These are phyloP conservation scores for Speoplatyrhinus poulsoni DNA, from an alignment of 2,113 vertebrate species.

Conservation along the genomic window DNA sequence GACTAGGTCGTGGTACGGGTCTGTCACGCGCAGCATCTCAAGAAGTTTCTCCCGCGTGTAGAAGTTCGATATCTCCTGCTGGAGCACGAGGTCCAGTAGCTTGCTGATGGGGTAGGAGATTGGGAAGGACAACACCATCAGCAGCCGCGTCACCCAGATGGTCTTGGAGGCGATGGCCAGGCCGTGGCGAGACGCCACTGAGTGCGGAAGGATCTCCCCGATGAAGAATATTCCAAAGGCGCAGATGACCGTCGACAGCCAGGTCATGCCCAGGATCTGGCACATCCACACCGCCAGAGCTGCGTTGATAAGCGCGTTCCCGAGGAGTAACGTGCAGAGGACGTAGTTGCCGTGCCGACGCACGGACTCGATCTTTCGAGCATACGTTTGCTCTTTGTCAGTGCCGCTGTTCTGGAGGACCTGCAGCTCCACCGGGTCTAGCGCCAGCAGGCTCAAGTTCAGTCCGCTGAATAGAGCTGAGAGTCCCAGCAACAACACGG, in stretches of 20 bases:
- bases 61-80: slow-evolving; percentile 93
- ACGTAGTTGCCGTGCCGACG: slow-evolving; percentile 90
- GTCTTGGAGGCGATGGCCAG: slow-evolving; percentile 91
- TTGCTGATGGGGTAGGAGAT: slow-evolving; percentile 95
- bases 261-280: slow-evolving; percentile 84
- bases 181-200: slow-evolving; percentile 91
- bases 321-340: slow-evolving; percentile 89
- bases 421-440: slow-evolving; percentile 92
- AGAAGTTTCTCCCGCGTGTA: slow-evolving; percentile 91
- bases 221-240: slow-evolving; percentile 88
- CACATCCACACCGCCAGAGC: slow-evolving; percentile 90
- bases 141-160: slow-evolving; percentile 88
- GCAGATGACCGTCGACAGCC: slow-evolving; percentile 87
- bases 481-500: slow-evolving; percentile 82
- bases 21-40: slow-evolving; percentile 89
- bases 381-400: slow-evolving; percentile 86
- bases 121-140: slow-evolving; percentile 92
- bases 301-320: slow-evolving; percentile 89
- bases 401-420: slow-evolving; percentile 95
- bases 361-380: slow-evolving; percentile 88
- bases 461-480: slow-evolving; percentile 90
- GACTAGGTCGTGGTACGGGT: slow-evolving; percentile 91
- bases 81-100: slow-evolving; percentile 88
- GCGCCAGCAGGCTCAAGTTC: slow-evolving; percentile 87
- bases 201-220: slow-evolving; percentile 92